Conservation (phyloP, 2,888 invertebrate species). For the Galerucella calmariensis region DNA sequence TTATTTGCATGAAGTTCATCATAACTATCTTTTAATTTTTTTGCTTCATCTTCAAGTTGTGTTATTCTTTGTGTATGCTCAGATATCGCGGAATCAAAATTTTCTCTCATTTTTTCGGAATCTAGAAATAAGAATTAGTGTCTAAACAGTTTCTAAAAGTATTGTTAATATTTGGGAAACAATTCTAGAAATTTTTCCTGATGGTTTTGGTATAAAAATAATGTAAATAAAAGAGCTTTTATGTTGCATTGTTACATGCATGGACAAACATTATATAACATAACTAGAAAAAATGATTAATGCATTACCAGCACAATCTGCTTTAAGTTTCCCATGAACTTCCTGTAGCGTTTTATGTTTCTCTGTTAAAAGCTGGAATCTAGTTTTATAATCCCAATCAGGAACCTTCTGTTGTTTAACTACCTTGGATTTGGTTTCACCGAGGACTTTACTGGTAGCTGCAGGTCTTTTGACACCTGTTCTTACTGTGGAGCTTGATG, state of each 20-base stretch:
- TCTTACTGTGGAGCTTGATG: conserved; percentile 9
- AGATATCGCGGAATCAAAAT: background rate
- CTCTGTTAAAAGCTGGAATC: conserved; percentile 71
- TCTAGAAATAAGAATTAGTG: conserved; percentile 5
- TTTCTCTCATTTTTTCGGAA: background rate
- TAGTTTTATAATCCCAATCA: conserved; percentile 66
- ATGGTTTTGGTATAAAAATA: no score
- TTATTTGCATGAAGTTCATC: background rate
- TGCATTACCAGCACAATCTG: conserved; percentile 27
- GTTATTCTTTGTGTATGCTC: background rate
- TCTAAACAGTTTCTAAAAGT: background rate
- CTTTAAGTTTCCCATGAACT: conserved; percentile 58
- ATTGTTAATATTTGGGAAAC: no score
- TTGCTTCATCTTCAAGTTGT: background rate
- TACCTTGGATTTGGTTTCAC: conserved; percentile 47
- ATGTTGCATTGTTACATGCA: background rate
- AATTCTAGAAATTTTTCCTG: no score
- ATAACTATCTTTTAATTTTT: conserved; percentile 1
- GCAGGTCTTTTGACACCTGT: conserved; percentile 34
- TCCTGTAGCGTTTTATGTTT: conserved; percentile 70
- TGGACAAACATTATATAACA: background rate
- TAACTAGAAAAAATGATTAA: background rate
- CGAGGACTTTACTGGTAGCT: conserved; percentile 22
- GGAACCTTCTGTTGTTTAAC: conserved; percentile 49
- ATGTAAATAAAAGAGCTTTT: no score